Evolutionary conservation across 2,113 vertebrate species (phyloP), one percentile per base, ranked within the genome.

Genomic region (Arvicanthis niloticus): DNA sequence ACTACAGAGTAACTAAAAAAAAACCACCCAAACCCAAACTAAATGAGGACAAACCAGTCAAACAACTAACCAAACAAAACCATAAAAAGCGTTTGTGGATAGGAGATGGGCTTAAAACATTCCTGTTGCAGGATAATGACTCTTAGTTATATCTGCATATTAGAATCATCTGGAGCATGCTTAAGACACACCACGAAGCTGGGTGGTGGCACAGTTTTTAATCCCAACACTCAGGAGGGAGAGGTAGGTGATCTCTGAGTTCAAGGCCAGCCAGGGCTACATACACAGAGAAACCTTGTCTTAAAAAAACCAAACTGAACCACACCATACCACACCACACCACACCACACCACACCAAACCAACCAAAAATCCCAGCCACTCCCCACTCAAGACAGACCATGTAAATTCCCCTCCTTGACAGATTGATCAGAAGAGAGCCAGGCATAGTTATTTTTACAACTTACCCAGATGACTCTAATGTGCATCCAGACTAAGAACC

Each of bases 361-460:
- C 11, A 31, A 6, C 10, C 29, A 67, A 67, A 67, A 31, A 34
- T 51, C 42, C 12, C n/a, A 73, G 2, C 5, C 56, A 24, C 3
- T 42, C 22, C 37, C 10, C 22, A 22, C 3, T 13, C 13, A 95
- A 93, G 72, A 85, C 37, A 34, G 31, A 75, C 31, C 10, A 62
- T 84, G 58, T 62, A 95, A 40, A 3, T 96, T 93, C 53, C 17
- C 37, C 29, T 96, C 24, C 73, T 34, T 62, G 73, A 84, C 11
- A 81, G 96, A 91, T 94, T 96, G 96, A 96, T 96, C 85, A 97
- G 85, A 96, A 95, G 40, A 96, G 65, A 62, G 53, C 60, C 65
- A 91, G 94, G 31, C 89, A 70, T 62, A 51, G 91, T 91, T 94
- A 92, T 92, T 96, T 96, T 93, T 13, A 82, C 96, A 92, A 95